Evolutionary conservation across 2,113 vertebrate genomes (phyloP).

Genomic region (Scomber scombrus): DNA sequence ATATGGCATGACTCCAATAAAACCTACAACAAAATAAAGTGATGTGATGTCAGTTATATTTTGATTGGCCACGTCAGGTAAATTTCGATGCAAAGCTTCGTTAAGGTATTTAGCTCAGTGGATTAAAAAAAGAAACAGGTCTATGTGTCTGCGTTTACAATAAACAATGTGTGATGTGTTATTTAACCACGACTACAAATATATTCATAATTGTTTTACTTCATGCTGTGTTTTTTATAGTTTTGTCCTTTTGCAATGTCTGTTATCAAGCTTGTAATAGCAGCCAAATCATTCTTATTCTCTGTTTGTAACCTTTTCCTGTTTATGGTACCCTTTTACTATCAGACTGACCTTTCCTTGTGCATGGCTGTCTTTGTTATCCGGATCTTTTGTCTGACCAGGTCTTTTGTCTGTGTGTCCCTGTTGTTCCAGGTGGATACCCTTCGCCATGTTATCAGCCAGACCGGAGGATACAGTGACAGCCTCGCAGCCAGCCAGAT

Average conservation of each 20-base stretch:
- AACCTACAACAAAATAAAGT: background rate
- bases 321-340: slow-evolving; percentile 81
- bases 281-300: slow-evolving; percentile 65
- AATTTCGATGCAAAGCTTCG: background rate
- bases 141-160: too few relatives aligned
- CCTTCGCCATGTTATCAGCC: slow-evolving; percentile 99
- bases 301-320: slow-evolving; percentile 81
- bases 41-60: slow-evolving; percentile 5
- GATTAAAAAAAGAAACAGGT: too few relatives aligned
- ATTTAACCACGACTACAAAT: slow-evolving; percentile 32
- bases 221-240: slow-evolving; percentile 6
- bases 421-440: slow-evolving; percentile 97
- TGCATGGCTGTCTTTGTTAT: slow-evolving; percentile 79
- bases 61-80: background rate
- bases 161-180: background rate
- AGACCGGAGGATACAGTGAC: slow-evolving; percentile 99
- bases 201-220: slow-evolving; percentile 34
- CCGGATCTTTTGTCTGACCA: slow-evolving; percentile 78
- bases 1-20: slow-evolving; percentile 2
- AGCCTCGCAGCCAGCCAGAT: slow-evolving; percentile 98
- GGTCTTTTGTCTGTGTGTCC: slow-evolving; percentile 80
- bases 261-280: slow-evolving; percentile 69
- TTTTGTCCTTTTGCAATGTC: slow-evolving; percentile 59
- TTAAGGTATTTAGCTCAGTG: background rate
- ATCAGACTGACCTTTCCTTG: slow-evolving; percentile 84